Conservation (phyloP, 2,797 vertebrate species). For the Rhinichthys osculus region DNA sequence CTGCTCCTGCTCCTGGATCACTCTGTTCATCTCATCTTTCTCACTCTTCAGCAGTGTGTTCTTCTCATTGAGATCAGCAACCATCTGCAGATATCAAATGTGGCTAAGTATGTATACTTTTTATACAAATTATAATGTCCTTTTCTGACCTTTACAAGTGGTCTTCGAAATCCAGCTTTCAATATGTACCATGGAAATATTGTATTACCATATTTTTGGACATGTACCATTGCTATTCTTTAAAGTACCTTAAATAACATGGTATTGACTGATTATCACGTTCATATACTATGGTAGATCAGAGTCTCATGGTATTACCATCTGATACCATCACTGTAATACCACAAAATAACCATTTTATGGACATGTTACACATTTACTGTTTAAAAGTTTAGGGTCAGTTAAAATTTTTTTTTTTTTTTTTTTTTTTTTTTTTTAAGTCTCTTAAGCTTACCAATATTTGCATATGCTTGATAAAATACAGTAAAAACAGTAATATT, state of each 20-base stretch:
- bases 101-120: background rate
- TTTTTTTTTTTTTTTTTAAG: background rate
- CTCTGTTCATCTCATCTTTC: conserved; percentile 85
- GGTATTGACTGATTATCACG: too few species aligned
- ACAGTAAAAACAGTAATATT: background rate
- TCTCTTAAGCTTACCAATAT: background rate
- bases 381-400: background rate
- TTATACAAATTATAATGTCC: background rate
- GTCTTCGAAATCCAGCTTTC: background rate
- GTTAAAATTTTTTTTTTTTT: background rate
- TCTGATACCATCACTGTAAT: background rate
- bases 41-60: conserved; percentile 85
- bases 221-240: background rate
- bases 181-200: background rate
- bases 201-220: background rate
- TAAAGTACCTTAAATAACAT: background rate
- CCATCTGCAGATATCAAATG: conserved; percentile 74
- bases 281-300: background rate
- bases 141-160: background rate
- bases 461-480: background rate
- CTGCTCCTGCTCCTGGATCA: conserved; percentile 84
- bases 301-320: background rate
- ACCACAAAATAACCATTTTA: background rate
- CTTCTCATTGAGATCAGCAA: conserved; percentile 88
- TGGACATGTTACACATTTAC: background rate